Conservation (phyloP, 2,888 invertebrate species). For the Pammene aurita region DNA sequence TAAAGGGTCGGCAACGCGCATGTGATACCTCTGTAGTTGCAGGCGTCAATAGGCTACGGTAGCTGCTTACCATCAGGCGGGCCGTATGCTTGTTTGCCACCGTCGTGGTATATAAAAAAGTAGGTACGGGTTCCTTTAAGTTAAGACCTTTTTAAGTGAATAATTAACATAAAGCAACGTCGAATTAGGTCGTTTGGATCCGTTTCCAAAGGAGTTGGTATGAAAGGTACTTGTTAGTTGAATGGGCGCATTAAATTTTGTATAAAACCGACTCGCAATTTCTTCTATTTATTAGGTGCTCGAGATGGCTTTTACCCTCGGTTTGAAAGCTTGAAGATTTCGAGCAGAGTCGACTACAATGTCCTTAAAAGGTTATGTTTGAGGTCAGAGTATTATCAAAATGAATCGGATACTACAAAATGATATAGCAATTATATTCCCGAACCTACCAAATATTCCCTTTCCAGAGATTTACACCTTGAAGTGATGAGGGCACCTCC, state of each 20-base stretch:
- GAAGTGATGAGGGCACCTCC: too few species aligned
- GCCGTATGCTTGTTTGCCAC: too few species aligned
- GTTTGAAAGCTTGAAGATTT: neutral
- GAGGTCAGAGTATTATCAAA: neutral
- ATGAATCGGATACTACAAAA: neutral
- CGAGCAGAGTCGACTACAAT: neutral
- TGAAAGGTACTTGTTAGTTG: constrained; percentile 13
- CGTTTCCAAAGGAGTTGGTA: constrained; percentile 11
- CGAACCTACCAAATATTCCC: too few species aligned
- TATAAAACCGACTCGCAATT: constrained; percentile 1
- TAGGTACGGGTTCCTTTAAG: too few species aligned
- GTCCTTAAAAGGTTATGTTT: too few species aligned
- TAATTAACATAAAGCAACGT: neutral
- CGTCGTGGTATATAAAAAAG: too few species aligned
- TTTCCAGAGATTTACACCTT: too few species aligned
- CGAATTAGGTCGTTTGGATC: neutral
- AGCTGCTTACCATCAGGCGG: too few species aligned
- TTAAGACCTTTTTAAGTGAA: neutral
- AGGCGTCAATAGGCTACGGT: too few species aligned
- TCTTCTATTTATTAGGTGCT: neutral
- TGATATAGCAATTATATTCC: neutral
- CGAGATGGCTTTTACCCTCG: neutral
- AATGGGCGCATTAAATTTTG: constrained; percentile 14
- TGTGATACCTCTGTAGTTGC: too few species aligned
- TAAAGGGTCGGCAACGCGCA: too few species aligned